phyloP scores from a whole-genome alignment of 37 sponge, comb jelly and placozoan species.

The Geodia barretti region DNA sequence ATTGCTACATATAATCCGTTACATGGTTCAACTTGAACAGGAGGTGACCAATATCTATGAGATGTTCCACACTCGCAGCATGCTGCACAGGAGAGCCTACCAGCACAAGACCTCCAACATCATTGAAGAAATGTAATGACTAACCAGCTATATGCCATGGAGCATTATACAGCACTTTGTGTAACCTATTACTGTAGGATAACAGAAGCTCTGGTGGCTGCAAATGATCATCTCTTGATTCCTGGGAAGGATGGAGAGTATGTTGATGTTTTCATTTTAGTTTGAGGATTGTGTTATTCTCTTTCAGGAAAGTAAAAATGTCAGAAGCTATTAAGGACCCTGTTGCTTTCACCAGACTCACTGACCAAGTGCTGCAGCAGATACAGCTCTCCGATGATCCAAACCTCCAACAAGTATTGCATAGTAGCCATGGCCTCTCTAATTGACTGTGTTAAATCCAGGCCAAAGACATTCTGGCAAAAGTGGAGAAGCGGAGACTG shows the following conservation, averaged over 20 bases:
- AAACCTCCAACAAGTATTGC: slow-evolving; percentile 70
- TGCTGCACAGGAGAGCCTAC: slow-evolving; percentile 91
- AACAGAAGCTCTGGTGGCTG: slow-evolving; percentile 58
- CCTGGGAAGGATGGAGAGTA: slow-evolving; percentile 44
- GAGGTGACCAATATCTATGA: slow-evolving; percentile 92
- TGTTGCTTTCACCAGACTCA: slow-evolving; percentile 77
- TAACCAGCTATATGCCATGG: too few relatives aligned
- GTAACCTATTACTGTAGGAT: slow-evolving; percentile 35
- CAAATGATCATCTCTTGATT: slow-evolving; percentile 47
- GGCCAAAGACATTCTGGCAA: slow-evolving; percentile 51
- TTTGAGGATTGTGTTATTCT: neutral
- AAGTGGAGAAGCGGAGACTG: slow-evolving; percentile 66
- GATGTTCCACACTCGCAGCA: slow-evolving; percentile 92
- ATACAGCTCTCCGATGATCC: slow-evolving; percentile 56
- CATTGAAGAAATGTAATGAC: slow-evolving; percentile 80
- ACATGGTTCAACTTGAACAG: slow-evolving; percentile 33
- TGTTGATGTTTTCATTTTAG: too few relatives aligned
- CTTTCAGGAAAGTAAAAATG: slow-evolving; percentile 33
- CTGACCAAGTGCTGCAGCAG: slow-evolving; percentile 60
- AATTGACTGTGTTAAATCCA: neutral
- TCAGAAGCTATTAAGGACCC: slow-evolving; percentile 79
- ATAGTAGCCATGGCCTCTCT: too few relatives aligned
- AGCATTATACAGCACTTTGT: neutral
- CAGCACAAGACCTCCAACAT: slow-evolving; percentile 87
- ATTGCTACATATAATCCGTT: neutral